phyloP scores from a whole-genome alignment of 2,113 vertebrate genomes.

The Puntigrus tetrazona region DNA sequence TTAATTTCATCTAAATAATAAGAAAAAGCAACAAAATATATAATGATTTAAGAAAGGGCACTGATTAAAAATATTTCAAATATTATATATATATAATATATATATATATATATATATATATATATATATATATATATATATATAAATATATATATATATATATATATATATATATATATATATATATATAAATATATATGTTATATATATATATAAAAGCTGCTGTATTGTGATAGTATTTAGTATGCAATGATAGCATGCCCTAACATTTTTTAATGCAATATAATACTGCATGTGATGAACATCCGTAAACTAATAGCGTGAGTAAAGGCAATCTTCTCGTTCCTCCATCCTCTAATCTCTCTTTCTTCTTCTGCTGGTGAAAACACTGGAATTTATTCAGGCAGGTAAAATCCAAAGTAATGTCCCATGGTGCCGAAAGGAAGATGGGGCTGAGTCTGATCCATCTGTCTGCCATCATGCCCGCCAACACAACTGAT shows the following conservation, averaged over 20 bases:
- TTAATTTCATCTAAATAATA: too few relatives aligned
- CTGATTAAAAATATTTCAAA: too few relatives aligned
- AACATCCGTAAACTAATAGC: neutral
- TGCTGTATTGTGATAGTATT: neutral
- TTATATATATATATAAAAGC: too few relatives aligned
- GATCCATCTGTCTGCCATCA: slow-evolving; percentile 91
- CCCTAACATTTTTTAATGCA: neutral
- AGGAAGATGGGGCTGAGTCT: slow-evolving; percentile 74
- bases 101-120: too few relatives aligned
- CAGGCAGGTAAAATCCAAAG: slow-evolving; percentile 87
- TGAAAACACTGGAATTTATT: slow-evolving; percentile 77
- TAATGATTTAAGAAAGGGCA: too few relatives aligned
- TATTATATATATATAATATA: too few relatives aligned
- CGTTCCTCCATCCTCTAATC: neutral
- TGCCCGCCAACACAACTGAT: slow-evolving; percentile 91
- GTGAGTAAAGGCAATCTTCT: slow-evolving; percentile 11
- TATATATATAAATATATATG: too few relatives aligned
- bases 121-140: too few relatives aligned
- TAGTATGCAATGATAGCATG: neutral
- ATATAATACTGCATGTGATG: neutral
- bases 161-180: too few relatives aligned
- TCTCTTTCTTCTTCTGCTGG: slow-evolving; percentile 43
- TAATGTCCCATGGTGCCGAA: slow-evolving; percentile 77
- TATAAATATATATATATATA: too few relatives aligned
- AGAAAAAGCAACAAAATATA: too few relatives aligned